Conservation (phyloP, 35 echinoderm and acorn worm species). For the Apostichopus japonicus region DNA sequence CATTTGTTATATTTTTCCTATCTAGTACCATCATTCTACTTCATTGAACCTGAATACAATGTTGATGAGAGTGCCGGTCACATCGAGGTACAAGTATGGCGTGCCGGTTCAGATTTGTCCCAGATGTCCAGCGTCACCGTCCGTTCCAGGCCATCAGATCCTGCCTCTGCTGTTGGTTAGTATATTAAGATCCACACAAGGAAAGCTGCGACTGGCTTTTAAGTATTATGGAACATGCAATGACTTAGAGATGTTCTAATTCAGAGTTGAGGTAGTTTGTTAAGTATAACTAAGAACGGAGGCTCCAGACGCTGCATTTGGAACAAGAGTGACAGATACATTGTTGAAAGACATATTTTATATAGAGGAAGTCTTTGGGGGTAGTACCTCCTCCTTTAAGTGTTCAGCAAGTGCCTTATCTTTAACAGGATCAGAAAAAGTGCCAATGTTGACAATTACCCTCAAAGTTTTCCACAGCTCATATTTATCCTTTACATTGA, state of each 20-base stretch:
- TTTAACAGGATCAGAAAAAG: too few species aligned
- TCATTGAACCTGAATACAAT: conserved; percentile 86
- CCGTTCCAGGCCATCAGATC: conserved; percentile 75
- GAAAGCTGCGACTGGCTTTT: neutral
- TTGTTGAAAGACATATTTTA: too few species aligned
- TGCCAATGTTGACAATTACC: too few species aligned
- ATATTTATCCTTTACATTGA: too few species aligned
- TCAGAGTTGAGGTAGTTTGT: neutral
- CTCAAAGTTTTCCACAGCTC: too few species aligned
- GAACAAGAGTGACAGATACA: too few species aligned
- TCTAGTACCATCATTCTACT: conserved; percentile 98
- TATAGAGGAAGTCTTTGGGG: too few species aligned
- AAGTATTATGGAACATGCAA: conserved; percentile 15
- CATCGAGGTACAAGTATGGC: conserved; percentile 87
- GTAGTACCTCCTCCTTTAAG: too few species aligned
- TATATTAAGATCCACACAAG: conserved; percentile 34
- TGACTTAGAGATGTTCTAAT: neutral
- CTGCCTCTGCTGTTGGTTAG: conserved; percentile 88
- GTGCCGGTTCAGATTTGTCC: conserved; percentile 94
- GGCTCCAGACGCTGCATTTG: too few species aligned
- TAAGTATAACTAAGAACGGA: too few species aligned
- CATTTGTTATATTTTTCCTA: conserved; percentile 12
- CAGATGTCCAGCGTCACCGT: conserved; percentile 97
- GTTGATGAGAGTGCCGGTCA: conserved; percentile 90
- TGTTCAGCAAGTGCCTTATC: too few species aligned